phyloP scores from a whole-genome alignment of 2,113 vertebrate species.

The Numenius arquata region DNA sequence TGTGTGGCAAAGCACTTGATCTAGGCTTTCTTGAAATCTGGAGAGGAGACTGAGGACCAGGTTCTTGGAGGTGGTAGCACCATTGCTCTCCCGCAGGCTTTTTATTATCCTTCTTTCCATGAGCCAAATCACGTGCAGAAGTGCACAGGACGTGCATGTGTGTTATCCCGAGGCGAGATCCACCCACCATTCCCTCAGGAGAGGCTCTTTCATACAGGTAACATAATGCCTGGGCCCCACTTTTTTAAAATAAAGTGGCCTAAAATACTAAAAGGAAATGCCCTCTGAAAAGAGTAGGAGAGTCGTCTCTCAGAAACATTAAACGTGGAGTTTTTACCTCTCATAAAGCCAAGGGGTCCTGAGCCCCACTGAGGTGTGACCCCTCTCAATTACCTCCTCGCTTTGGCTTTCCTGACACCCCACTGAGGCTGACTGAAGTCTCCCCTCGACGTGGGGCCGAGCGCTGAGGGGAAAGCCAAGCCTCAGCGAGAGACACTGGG shows the following conservation, averaged over 20 bases:
- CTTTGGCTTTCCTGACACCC: background rate
- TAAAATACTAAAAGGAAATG: background rate
- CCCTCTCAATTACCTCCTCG: background rate
- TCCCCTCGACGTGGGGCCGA: background rate
- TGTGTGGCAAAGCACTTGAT: background rate
- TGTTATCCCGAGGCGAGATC: background rate
- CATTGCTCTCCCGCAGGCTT: background rate
- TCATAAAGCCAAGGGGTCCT: background rate
- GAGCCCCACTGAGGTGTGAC: background rate
- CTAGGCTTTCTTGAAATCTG: background rate
- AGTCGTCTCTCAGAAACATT: background rate
- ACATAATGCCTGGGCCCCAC: background rate
- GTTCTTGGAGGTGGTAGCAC: background rate
- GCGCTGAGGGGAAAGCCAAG: background rate
- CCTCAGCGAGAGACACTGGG: background rate
- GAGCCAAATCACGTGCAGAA: background rate
- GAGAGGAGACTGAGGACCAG: background rate
- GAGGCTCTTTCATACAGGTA: background rate
- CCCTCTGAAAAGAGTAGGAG: background rate
- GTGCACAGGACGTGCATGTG: rapidly evolving
- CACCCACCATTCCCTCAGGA: background rate
- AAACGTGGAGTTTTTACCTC: rapidly evolving
- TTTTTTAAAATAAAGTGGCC: background rate
- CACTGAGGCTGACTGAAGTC: background rate
- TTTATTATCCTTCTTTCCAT: background rate